A percentile compares a stretch with the other conserved stretches of the same genome.
These are phyloP conservation scores for Syngnathus acus DNA, from an alignment of 2,797 vertebrate genomes.

Conservation along the genomic window DNA sequence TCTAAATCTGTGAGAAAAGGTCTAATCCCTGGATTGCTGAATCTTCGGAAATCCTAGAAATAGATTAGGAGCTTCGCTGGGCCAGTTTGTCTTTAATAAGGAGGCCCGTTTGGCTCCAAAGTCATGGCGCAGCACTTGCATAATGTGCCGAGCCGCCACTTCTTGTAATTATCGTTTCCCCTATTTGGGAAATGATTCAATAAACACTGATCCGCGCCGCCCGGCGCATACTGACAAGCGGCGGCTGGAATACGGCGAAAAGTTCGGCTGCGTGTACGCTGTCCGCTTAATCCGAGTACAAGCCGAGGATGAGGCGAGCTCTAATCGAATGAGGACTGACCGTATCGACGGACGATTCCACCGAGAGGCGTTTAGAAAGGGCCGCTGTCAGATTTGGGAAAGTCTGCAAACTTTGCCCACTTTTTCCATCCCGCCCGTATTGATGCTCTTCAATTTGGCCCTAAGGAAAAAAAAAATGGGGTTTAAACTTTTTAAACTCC, in stretches of 20 bases:
- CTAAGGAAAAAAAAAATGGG: too few relatives aligned
- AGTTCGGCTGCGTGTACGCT: constrained; percentile 33
- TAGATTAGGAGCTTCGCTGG: constrained; percentile 72
- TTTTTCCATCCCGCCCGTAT: constrained; percentile 21
- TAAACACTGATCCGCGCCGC: constrained; percentile 70
- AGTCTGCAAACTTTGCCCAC: constrained; percentile 48
- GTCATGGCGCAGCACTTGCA: constrained; percentile 77
- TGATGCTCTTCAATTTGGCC: too few relatives aligned
- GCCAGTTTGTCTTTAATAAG: constrained; percentile 68
- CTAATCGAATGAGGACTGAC: constrained; percentile 69
- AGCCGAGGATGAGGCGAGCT: constrained; percentile 35
- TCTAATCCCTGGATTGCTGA: constrained; percentile 80
- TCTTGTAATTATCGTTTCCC: constrained; percentile 75
- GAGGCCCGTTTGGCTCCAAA: constrained; percentile 69
- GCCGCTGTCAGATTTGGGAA: constrained; percentile 49
- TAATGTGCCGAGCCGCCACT: constrained; percentile 72
- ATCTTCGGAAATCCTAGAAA: constrained; percentile 76
- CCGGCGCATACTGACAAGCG: constrained; percentile 65
- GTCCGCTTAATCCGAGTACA: constrained; percentile 58
- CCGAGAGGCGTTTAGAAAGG: constrained; percentile 56
- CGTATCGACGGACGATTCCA: constrained; percentile 51
- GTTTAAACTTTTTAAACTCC: background rate
- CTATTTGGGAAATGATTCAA: constrained; percentile 76
- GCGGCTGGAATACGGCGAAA: constrained; percentile 42
- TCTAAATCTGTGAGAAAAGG: constrained; percentile 69